Base-by-base conservation (phyloP, 2,113 vertebrate species). In the Pica pica region DNA sequence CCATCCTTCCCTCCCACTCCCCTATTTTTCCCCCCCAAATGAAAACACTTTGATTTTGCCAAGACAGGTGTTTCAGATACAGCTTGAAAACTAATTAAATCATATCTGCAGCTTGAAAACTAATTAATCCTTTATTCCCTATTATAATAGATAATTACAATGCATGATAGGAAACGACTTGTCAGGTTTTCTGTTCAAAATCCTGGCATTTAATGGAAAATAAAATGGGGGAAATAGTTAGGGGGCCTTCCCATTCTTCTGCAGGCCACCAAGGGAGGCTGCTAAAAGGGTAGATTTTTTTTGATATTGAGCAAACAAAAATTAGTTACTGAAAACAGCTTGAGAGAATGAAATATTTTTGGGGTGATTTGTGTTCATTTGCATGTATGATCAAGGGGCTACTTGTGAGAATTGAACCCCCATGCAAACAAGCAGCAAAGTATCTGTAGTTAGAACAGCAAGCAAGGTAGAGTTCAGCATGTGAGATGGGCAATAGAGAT, bases 121-220 rank as follows among this genome's bases (percentile, higher is more conserved):
- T 95, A 97, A 97, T 97, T 97, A 97, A 96, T 97, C 96, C 83
- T 97, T 96, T 97, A 97, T 97, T 97, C 95, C 78, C 65, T 71
- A 91, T 87, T 97, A 96, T 96, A 96, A 95, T 65, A 80, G 97
- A 96, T 96, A 96, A 97, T 97, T 97, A 97, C 91, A 96, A 74
- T 70, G 88, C 95, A 93, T 64, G 87, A 95, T 96, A 95, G 93
- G 96, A 96, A 97, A 96, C 9, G 24, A 96, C 94, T 97, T 92
- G 90, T 96, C 89, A 88, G 88, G 93, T 91, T 94, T 96, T 95
- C 91, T 95, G 83, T 76, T 95, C 68, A 83, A 96, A 93, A 90
- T 52, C 20, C 64, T 90, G 0, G 0, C 65, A 49, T 83, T 86
- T 87, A 27, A 67, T 41, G 70, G 89, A 73, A 91, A 94, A 95